Base-by-base conservation (phyloP, 2,888 invertebrate genomes). In the Congeria kusceri region DNA sequence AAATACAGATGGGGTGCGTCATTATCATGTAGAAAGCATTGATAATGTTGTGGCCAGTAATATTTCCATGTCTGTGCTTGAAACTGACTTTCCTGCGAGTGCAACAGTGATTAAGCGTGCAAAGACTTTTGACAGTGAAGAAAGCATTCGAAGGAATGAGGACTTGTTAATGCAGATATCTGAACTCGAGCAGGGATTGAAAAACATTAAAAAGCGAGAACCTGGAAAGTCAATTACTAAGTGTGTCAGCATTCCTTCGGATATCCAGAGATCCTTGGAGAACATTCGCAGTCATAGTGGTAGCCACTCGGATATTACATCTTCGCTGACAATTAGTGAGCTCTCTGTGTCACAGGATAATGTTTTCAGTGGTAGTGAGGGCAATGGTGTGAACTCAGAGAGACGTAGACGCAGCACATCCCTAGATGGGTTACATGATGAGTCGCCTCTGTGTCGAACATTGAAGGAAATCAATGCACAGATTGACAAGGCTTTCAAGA, bases 171-270 rank as follows among this genome's bases (percentile, higher is more conserved):
- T 56, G 39, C 80, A 80, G 59, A 85, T 81, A 32, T 68, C 76
- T 49, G 75, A 80, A 59, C 57, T 82, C 46, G 80, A 82, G 61
- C 69, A 83, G 25, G 76, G 75, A n/a, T 47, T 81, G 32, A 67
- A 79, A 58, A 59, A 46, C 44, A 70, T 85, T 62, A 77, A 83
- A 23, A 65, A 80, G 25, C 67, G 66, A 46, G 62, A 72, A 61
- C 57, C 66, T 27, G 46, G 32, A 23, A 68, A 77, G 44, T 49
- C 75, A 27, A 88, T 90, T 84, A 77, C 87, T n/a, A 91, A 91
- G 77, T 90, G 90, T 79, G 78, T 91, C 59, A 91, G 91, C 83
- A 89, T 91, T 56, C 91, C 91, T 1, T 89, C 90, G 20, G 91
- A 91, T 69, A 91, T 91, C 69, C 90, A 89, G 61, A 87, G 86